Conservation (phyloP, 1,140 invertebrate species). For the Heliconius himera region DNA sequence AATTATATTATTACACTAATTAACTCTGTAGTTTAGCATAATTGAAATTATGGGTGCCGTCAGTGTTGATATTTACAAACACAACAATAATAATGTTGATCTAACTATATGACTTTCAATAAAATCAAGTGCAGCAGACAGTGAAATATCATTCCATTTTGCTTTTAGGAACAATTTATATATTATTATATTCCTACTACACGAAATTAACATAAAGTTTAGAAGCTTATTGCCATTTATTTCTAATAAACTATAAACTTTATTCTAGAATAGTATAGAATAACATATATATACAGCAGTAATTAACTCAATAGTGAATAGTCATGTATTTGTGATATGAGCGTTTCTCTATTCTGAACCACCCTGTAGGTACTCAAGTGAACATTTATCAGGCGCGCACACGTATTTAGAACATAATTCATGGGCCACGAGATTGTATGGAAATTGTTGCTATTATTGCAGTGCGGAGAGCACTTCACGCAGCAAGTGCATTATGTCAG, state of each 20-base stretch:
- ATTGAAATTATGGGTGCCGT: no score
- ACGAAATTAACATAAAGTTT: background rate
- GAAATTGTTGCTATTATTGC: constrained; percentile 38
- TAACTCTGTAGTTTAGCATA: no score
- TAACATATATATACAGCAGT: background rate
- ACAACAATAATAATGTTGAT: no score
- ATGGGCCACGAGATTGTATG: constrained; percentile 30
- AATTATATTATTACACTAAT: no score
- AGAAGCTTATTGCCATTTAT: background rate
- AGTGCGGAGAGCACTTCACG: constrained; percentile 23
- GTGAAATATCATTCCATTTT: no score
- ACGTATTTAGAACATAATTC: constrained; percentile 24
- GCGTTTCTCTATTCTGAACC: background rate
- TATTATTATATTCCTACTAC: no score
- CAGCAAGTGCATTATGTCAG: constrained; percentile 33
- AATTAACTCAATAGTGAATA: background rate
- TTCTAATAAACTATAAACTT: background rate
- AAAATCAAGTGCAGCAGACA: no score
- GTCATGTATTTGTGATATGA: background rate
- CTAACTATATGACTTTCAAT: no score
- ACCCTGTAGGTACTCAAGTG: constrained; percentile 18
- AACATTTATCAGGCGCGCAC: constrained; percentile 24
- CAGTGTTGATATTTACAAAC: no score
- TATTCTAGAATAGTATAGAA: background rate
- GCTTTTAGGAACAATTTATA: no score